Evolutionary conservation across 2,797 vertebrate species (phyloP), one percentile per base, ranked within the genome.

Genomic region (Novumbra hubbsi): DNA sequence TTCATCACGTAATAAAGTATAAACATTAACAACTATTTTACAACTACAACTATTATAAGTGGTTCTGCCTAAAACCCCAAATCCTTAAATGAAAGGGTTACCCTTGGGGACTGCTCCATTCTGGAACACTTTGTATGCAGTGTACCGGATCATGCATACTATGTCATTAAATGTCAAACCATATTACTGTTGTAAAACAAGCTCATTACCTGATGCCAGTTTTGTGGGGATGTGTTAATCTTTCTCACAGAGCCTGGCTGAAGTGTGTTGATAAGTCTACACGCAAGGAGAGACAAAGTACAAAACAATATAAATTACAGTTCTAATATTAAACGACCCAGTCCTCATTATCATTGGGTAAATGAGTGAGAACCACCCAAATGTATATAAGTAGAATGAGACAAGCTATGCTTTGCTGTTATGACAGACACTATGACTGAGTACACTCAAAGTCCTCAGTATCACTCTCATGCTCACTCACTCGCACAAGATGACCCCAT

Each of bases 401-500:
- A 57, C 52, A 57, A n/a, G 24, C 9, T 24, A 21, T 24, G 9
- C 14, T 15, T 11, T 14, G 14, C 52, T 32, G 69, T 34, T 49
- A n/a, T 34, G 17, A 34, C 64, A 21, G 30, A 32, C 30, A 48
- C 14, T 52, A 24, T 48, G 7, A 48, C n/a, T 52, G 28, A 28
- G 7, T 55, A 28, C 21, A 16, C 24, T 16, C 1, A 5, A 17
- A 64, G 30, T 17, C 28, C 34, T 34, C 15, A 34, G 45, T 55
- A 50, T 52, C 48, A 6, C 41, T 14, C 41, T 45, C 41, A 45
- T 45, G 52, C 1, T 30, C 68, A 92, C 96, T 92, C 89, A 99
- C 97, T 97, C 95, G 97, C 97, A 98, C 63, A 99, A 84, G 79
- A 96, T 84, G 83, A 95, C 92, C 15, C 97, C 97, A 0, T 98